phyloP scores from a whole-genome alignment of 2,888 invertebrate species.

The Hybos culiciformis region DNA sequence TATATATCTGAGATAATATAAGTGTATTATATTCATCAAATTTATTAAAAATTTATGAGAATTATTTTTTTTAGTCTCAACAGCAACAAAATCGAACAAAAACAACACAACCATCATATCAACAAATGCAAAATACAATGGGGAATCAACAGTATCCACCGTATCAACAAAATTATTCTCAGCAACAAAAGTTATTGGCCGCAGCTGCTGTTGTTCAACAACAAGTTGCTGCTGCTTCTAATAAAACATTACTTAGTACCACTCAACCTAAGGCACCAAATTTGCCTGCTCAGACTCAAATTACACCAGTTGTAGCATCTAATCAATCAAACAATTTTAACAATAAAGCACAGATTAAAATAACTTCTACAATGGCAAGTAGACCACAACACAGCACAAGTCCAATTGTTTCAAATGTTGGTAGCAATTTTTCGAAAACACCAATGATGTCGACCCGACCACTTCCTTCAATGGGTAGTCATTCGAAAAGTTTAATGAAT shows the following conservation, averaged over 20 bases:
- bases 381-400: not conserved
- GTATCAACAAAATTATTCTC: slow-evolving; percentile 2
- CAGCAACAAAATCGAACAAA: not conserved
- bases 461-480: slow-evolving; percentile 6
- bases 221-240: slow-evolving; percentile 10
- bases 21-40: slow-evolving; percentile 19
- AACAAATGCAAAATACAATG: not conserved
- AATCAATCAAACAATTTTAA: slow-evolving; percentile 9
- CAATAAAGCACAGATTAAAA: slow-evolving; percentile 1
- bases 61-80: no score
- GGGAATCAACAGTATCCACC: slow-evolving; percentile 11
- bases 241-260: slow-evolving; percentile 18
- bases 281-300: slow-evolving; percentile 22
- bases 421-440: not conserved
- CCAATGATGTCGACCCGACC: not conserved
- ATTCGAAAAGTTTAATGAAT: slow-evolving; percentile 10
- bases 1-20: no score
- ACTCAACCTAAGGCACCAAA: slow-evolving; percentile 19
- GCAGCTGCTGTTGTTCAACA: slow-evolving; percentile 14
- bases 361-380: not conserved
- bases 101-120: not conserved
- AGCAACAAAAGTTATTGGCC: slow-evolving; percentile 9
- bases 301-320: slow-evolving; percentile 12
- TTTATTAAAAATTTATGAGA: slow-evolving; percentile 20
- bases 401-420: slow-evolving; percentile 2